Evolutionary conservation across 2,113 vertebrate species (phyloP).

Genomic region (Myotis brandtii): DNA sequence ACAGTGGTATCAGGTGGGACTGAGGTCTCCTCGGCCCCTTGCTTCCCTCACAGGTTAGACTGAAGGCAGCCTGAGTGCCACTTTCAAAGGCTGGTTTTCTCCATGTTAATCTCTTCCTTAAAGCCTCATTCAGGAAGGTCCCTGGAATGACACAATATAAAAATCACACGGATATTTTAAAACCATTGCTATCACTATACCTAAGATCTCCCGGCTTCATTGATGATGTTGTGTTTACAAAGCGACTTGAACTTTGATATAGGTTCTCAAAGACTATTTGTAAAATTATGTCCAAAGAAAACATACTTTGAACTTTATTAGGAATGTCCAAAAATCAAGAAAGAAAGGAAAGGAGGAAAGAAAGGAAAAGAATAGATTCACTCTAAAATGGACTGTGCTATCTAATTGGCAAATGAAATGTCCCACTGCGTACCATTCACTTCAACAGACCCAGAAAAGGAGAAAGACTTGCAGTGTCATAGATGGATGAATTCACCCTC

Average conservation of each 20-base stretch:
- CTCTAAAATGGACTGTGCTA: neutral
- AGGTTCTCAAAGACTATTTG: slow-evolving; percentile 14
- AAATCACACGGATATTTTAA: neutral
- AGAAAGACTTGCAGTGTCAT: neutral
- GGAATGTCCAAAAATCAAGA: slow-evolving; percentile 11
- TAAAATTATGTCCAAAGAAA: slow-evolving; percentile 4
- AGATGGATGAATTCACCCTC: neutral
- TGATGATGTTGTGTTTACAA: neutral
- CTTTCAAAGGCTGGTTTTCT: neutral
- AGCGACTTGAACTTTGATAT: neutral
- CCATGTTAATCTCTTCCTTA: neutral
- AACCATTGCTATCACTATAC: neutral
- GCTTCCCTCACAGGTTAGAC: neutral
- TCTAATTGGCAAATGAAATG: neutral
- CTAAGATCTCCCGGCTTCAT: neutral
- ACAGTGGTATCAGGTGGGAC: accelerated
- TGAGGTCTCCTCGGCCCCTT: neutral
- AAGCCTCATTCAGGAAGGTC: neutral
- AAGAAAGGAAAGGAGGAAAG: neutral
- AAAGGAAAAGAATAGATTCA: neutral
- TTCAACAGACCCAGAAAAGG: neutral
- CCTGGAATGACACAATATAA: neutral
- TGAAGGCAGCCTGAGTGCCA: neutral
- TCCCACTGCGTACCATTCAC: neutral
- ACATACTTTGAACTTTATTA: slow-evolving; percentile 23